Percentiles rank a stretch among this genome's conserved stretches.
These are phyloP conservation scores for Geopemphigus sp. DNA, from an alignment of 1,140 invertebrate genomes.

Conservation along the genomic window DNA sequence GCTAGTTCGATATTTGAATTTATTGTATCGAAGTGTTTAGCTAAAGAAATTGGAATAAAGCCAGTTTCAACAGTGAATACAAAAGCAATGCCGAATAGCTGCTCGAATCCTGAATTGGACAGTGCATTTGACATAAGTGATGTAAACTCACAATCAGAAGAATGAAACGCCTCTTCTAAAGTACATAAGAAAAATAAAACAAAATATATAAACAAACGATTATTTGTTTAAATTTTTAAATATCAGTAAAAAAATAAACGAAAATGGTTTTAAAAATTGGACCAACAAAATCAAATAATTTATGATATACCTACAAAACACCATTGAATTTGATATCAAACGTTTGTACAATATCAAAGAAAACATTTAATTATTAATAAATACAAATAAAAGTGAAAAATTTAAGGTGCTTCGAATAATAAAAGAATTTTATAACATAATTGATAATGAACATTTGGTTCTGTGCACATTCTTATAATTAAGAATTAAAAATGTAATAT, in stretches of 20 bases:
- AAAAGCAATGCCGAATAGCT: slow-evolving; percentile 24
- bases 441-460: too few relatives aligned
- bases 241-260: not conserved
- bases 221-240: not conserved
- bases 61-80: slow-evolving; percentile 46
- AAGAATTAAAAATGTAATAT: too few relatives aligned
- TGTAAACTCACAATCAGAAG: not conserved
- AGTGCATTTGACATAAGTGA: slow-evolving; percentile 29
- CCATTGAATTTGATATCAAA: too few relatives aligned
- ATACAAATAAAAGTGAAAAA: too few relatives aligned
- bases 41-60: slow-evolving; percentile 41
- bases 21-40: not conserved
- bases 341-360: too few relatives aligned
- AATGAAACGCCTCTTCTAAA: not conserved
- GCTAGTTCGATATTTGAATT: slow-evolving; percentile 32
- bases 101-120: not conserved
- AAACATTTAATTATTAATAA: too few relatives aligned
- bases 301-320: too few relatives aligned
- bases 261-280: too few relatives aligned
- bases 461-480: too few relatives aligned
- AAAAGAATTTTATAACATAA: too few relatives aligned
- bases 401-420: too few relatives aligned
- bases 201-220: not conserved
- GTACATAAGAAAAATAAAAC: not conserved
- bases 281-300: too few relatives aligned